Evolutionary conservation across 2,113 vertebrate genomes (phyloP).

Genomic region (Sinocyclocheilus grahami): DNA sequence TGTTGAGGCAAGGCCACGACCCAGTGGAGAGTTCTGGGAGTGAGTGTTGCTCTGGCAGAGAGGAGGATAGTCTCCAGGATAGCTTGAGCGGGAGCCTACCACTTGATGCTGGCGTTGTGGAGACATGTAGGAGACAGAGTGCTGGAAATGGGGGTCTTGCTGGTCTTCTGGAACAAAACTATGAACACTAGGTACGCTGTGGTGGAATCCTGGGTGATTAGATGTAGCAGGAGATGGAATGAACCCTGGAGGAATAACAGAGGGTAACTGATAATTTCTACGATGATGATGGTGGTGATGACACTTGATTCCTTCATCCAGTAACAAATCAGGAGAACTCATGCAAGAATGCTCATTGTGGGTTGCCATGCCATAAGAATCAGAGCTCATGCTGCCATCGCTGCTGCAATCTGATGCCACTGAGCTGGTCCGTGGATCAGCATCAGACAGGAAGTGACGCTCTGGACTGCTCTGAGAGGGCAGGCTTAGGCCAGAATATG

Average conservation of each 20-base stretch:
- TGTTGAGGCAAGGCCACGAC: slow-evolving; percentile 82
- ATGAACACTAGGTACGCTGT: slow-evolving; percentile 79
- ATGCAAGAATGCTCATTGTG: slow-evolving; percentile 84
- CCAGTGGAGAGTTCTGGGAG: slow-evolving; percentile 79
- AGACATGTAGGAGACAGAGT: slow-evolving; percentile 82
- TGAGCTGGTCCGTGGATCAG: slow-evolving; percentile 84
- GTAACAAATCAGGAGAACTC: slow-evolving; percentile 81
- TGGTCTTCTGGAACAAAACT: slow-evolving; percentile 81
- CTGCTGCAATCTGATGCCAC: slow-evolving; percentile 93
- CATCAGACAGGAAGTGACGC: slow-evolving; percentile 83
- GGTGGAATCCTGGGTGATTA: slow-evolving; percentile 76
- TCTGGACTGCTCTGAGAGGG: slow-evolving; percentile 86
- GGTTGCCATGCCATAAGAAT: slow-evolving; percentile 79
- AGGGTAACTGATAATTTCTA: slow-evolving; percentile 58
- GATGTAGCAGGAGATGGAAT: slow-evolving; percentile 73
- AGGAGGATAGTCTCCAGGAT: slow-evolving; percentile 84
- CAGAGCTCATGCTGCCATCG: slow-evolving; percentile 88
- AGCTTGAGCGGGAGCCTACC: slow-evolving; percentile 82
- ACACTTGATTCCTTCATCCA: slow-evolving; percentile 84
- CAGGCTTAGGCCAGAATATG: slow-evolving; percentile 84
- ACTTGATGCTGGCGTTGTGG: slow-evolving; percentile 85
- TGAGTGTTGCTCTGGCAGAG: slow-evolving; percentile 68
- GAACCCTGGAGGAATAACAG: slow-evolving; percentile 79
- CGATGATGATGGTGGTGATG: slow-evolving; percentile 81
- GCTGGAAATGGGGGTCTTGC: slow-evolving; percentile 83